A percentile compares a stretch with the other conserved stretches of the same genome.
Evolutionary conservation across 2,888 invertebrate species (phyloP).

Genomic region (Drosophila mercatorum): DNA sequence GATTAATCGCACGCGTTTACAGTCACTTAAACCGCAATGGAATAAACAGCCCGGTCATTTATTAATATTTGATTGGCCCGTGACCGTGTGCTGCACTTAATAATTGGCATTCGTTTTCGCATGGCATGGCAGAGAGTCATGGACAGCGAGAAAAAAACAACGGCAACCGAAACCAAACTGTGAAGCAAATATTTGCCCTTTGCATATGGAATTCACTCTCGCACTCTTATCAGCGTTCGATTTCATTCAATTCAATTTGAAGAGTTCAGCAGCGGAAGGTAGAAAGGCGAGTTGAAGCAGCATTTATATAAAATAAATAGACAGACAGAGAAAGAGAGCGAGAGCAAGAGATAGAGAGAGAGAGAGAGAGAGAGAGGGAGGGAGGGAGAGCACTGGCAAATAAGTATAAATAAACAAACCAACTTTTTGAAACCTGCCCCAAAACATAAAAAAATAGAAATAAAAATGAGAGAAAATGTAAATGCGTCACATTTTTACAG

Average conservation of each 20-base stretch:
- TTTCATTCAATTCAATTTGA: constrained; percentile 65
- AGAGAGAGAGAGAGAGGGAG: constrained; percentile 10
- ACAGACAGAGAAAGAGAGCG: constrained; percentile 28
- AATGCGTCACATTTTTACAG: constrained; percentile 71
- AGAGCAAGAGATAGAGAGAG: neutral
- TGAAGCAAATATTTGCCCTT: constrained; percentile 57
- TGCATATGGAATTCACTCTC: constrained; percentile 38
- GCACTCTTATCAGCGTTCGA: constrained; percentile 39
- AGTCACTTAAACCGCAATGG: constrained; percentile 43
- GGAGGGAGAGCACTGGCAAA: constrained; percentile 34
- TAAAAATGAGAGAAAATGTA: constrained; percentile 46
- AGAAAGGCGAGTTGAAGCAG: constrained; percentile 40
- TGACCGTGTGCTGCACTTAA: constrained; percentile 26
- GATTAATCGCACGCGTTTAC: constrained; percentile 47
- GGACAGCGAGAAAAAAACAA: neutral
- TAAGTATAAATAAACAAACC: constrained; percentile 63
- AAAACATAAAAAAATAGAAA: constrained; percentile 53
- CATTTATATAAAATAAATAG: constrained; percentile 71
- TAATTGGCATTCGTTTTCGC: constrained; percentile 36
- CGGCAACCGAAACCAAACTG: neutral
- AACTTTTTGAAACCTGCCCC: constrained; percentile 43
- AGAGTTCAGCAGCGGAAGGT: constrained; percentile 39
- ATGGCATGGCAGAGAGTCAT: neutral
- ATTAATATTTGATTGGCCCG: constrained; percentile 50
- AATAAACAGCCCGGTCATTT: constrained; percentile 39